These are phyloP conservation scores for Aphelenchoides besseyi DNA, from an alignment of 1,140 invertebrate genomes.

Conservation along the genomic window DNA sequence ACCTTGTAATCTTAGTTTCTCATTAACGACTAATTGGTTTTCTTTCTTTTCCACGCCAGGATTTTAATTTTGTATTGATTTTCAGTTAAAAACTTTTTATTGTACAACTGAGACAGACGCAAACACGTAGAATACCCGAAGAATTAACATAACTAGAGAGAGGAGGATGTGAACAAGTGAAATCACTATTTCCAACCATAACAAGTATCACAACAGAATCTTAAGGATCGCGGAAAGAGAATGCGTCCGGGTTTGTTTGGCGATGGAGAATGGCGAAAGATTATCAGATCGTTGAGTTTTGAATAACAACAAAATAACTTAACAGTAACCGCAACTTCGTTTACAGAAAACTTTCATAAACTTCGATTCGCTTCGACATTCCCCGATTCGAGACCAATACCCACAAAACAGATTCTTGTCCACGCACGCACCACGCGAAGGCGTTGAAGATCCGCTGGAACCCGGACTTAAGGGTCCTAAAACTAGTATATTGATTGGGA, in stretches of 20 bases:
- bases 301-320: background rate
- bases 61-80: too few species aligned
- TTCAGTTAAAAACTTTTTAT: too few species aligned
- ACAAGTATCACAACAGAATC: too few species aligned
- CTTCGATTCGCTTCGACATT: conserved; percentile 59
- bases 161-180: too few species aligned
- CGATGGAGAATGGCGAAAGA: background rate
- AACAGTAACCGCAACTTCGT: conserved; percentile 48
- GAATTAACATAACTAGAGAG: too few species aligned
- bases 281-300: background rate
- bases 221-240: too few species aligned
- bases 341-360: conserved; percentile 63
- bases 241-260: background rate
- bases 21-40: too few species aligned
- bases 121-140: too few species aligned
- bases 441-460: background rate
- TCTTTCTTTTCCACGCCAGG: too few species aligned
- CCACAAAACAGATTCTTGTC: conserved; percentile 62
- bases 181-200: too few species aligned
- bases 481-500: background rate
- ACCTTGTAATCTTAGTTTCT: too few species aligned
- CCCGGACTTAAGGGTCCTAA: background rate
- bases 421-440: conserved; percentile 26
- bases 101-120: too few species aligned
- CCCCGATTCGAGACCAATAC: conserved; percentile 61